A percentile compares a stretch with the other conserved stretches of the same genome.
These are phyloP conservation scores for Phylloscopus trochiloides DNA, from an alignment of 2,113 vertebrate species.

Conservation along the genomic window DNA sequence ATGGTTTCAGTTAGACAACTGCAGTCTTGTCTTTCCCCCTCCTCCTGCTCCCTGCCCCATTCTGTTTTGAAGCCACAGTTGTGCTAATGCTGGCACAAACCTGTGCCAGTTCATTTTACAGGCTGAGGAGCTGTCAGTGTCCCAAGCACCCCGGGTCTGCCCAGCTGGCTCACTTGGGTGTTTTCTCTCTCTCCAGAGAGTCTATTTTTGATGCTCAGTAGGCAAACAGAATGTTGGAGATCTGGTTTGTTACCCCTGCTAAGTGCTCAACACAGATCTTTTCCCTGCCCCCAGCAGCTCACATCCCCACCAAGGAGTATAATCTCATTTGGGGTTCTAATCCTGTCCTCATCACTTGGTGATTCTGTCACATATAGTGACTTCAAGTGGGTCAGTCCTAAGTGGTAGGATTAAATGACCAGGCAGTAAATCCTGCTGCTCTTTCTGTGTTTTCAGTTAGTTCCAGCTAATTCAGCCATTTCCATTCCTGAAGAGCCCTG, in stretches of 20 bases:
- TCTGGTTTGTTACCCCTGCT: background rate
- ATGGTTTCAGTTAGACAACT: background rate
- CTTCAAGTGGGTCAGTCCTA: background rate
- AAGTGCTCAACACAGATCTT: background rate
- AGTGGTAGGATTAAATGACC: background rate
- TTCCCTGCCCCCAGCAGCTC: background rate
- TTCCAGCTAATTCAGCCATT: background rate
- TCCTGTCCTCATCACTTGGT: slow-evolving; percentile 3
- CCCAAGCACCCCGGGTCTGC: background rate
- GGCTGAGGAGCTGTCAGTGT: slow-evolving; percentile 20
- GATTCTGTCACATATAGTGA: background rate
- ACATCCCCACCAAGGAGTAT: background rate
- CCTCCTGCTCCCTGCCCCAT: background rate
- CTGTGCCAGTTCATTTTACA: slow-evolving; percentile 13
- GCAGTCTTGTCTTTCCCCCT: background rate
- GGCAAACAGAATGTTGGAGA: background rate
- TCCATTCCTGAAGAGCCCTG: background rate
- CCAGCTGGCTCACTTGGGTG: background rate
- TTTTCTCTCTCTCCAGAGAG: background rate
- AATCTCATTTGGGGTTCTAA: slow-evolving; percentile 10
- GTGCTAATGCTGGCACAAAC: slow-evolving; percentile 3
- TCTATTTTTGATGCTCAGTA: slow-evolving; percentile 25
- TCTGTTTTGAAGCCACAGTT: slow-evolving; percentile 17
- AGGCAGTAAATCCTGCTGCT: background rate
- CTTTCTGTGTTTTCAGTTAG: background rate